Evolutionary conservation across 1,140 invertebrate genomes (phyloP), one percentile per base, ranked within the genome.

Genomic region (Ylistrum balloti): DNA sequence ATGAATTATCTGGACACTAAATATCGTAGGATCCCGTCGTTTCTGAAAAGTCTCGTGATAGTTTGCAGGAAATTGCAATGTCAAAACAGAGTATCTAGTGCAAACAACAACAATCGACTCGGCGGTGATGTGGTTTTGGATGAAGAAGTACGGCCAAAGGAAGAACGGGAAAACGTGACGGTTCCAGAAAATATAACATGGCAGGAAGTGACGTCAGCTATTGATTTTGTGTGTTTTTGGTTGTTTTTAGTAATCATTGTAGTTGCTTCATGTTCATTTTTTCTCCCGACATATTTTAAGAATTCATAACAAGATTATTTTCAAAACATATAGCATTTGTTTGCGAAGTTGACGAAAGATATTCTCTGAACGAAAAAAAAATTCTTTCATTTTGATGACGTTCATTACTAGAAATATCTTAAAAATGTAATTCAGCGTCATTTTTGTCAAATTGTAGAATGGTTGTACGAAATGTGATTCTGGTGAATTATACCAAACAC

Each of bases 171-270:
- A 38, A 38, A 9, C 7, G 56, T 3, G 1, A 28, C 56, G 3
- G 5, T 74, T 74, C n/a, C 56, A 5, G 56, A 74, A n/a, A 41
- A 41, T 33, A 33, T 89, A 9, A 86, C 88, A 32, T 90, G 89
- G 89, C 41, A 33, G 33, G 33, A 88, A 28, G 89, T 90, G 38
- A 34, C 89, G 45, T 90, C 89, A 34, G 86, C 89, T 5, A 90
- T 90, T 34, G 89, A 90, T 28, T 90, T 87, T 38, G 32, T 90
- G 28, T 74, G 38, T n/a, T 90, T 90, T 48, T 90, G 89, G 89
- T 33, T 87, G 0, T 90, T 90, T 87, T 10, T 87, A 28, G 3
- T 28, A 1, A 74, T 11, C 5, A n/a, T 28, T 74, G 3, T 74
- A 9, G 22, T 11, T 5, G 56, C 11, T 7, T 17, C 56, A 11